Conservation (phyloP, 2,888 invertebrate species). For the Neoscelio sp. region DNA sequence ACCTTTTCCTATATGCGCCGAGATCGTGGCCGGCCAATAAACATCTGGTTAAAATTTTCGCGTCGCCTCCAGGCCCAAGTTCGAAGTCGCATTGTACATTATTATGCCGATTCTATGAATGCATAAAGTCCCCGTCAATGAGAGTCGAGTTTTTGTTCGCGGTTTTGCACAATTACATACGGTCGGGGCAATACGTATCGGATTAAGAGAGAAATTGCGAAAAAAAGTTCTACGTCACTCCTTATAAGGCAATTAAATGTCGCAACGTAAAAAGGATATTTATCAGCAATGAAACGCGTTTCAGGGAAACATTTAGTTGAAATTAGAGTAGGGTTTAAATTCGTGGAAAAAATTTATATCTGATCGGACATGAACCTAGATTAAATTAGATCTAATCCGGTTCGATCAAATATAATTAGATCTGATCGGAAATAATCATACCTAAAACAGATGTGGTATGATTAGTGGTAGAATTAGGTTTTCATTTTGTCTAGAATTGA, state of each 20-base stretch:
- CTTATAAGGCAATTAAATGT: slow-evolving; percentile 15
- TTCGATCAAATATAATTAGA: no score
- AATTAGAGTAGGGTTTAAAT: slow-evolving; percentile 16
- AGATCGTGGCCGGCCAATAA: slow-evolving; percentile 65
- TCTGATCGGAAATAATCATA: no score
- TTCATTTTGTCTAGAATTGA: no score
- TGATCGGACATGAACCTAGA: no score
- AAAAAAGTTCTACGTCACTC: slow-evolving; percentile 11
- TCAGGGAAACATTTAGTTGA: no score
- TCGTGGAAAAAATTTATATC: no score
- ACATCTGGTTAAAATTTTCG: slow-evolving; percentile 72
- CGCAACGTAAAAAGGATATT: slow-evolving; percentile 16
- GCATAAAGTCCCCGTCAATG: slow-evolving; percentile 17
- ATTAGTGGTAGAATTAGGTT: no score
- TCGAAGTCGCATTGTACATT: neutral
- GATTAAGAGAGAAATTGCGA: slow-evolving; percentile 44
- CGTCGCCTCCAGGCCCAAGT: slow-evolving; percentile 18
- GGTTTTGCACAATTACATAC: slow-evolving; percentile 37
- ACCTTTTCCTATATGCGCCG: slow-evolving; percentile 15
- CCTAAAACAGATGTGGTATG: no score
- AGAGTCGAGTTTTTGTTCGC: slow-evolving; percentile 34
- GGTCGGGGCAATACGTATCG: slow-evolving; percentile 36
- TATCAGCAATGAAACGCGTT: slow-evolving; percentile 18
- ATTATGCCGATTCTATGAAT: slow-evolving; percentile 53
- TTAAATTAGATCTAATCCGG: no score